A percentile compares a stretch with the other conserved stretches of the same genome.
Evolutionary conservation across 2,113 vertebrate species (phyloP).

Genomic region (Pyxicephalus adspersus): DNA sequence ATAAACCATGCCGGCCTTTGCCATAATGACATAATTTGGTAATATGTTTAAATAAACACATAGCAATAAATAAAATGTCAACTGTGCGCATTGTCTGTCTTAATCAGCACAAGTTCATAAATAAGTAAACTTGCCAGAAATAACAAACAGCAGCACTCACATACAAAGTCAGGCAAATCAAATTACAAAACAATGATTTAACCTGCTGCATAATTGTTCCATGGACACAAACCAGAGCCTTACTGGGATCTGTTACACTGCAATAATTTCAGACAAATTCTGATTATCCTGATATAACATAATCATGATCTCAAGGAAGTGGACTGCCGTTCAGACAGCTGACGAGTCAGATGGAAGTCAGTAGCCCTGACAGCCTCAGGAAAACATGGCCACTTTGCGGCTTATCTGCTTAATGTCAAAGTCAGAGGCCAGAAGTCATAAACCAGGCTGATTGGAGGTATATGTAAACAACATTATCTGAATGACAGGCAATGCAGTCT

Average conservation of each 20-base stretch:
- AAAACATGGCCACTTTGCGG: conserved; percentile 16
- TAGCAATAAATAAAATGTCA: conserved; percentile 1
- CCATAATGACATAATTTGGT: neutral
- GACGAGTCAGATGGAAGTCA: conserved; percentile 24
- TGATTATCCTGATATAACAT: conserved; percentile 41
- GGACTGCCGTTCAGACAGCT: conserved; percentile 26
- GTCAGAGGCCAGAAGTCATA: neutral
- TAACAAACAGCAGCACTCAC: conserved; percentile 21
- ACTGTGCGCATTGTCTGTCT: neutral
- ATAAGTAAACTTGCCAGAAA: conserved; percentile 20
- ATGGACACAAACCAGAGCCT: conserved; percentile 30
- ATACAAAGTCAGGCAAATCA: conserved; percentile 32
- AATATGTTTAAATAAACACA: conserved; percentile 10
- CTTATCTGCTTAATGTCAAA: conserved; percentile 37
- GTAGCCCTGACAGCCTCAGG: neutral
- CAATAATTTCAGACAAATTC: conserved; percentile 23
- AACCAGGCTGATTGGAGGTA: neutral
- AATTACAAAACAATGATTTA: conserved; percentile 43
- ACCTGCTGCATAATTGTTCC: conserved; percentile 26
- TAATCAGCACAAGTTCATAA: conserved; percentile 2
- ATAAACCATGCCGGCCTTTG: neutral
- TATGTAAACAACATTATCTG: neutral
- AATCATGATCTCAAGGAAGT: conserved; percentile 20
- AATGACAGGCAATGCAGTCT: neutral
- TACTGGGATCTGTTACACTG: neutral